Evolutionary conservation across 2,797 vertebrate species (phyloP).

Genomic region (Siniperca undulata): DNA sequence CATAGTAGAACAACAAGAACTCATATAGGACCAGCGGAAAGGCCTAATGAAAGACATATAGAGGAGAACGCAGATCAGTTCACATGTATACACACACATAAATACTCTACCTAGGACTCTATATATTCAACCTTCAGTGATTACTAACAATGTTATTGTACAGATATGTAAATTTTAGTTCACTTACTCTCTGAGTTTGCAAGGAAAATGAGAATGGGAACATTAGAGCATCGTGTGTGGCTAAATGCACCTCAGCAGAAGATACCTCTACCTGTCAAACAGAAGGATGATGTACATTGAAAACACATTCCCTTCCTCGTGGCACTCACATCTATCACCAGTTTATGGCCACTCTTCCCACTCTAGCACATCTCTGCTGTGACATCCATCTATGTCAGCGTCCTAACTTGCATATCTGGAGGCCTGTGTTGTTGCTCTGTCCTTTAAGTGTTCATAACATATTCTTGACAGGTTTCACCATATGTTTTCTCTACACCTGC

Average conservation of each 20-base stretch:
- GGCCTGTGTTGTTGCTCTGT: constrained; percentile 61
- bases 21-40: not conserved
- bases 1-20: not conserved
- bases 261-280: constrained; percentile 74
- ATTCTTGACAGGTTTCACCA: constrained; percentile 57
- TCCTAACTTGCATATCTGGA: constrained; percentile 69
- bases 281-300: constrained; percentile 80
- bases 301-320: constrained; percentile 78
- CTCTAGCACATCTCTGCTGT: constrained; percentile 60
- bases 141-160: constrained; percentile 34
- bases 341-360: constrained; percentile 77
- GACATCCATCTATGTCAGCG: constrained; percentile 80
- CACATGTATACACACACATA: not conserved
- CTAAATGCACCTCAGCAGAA: constrained; percentile 68
- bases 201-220: constrained; percentile 58
- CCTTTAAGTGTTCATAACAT: constrained; percentile 64
- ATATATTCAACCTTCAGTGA: constrained; percentile 30
- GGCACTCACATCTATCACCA: constrained; percentile 81
- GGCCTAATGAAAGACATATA: not conserved
- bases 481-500: constrained; percentile 45
- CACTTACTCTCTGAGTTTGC: constrained; percentile 34
- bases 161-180: constrained; percentile 49
- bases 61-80: not conserved
- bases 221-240: constrained; percentile 54
- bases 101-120: not conserved